A percentile compares a stretch with the other conserved stretches of the same genome.
Evolutionary conservation across 1,140 invertebrate genomes (phyloP).

Genomic region (Pogonognathellus flavescens): DNA sequence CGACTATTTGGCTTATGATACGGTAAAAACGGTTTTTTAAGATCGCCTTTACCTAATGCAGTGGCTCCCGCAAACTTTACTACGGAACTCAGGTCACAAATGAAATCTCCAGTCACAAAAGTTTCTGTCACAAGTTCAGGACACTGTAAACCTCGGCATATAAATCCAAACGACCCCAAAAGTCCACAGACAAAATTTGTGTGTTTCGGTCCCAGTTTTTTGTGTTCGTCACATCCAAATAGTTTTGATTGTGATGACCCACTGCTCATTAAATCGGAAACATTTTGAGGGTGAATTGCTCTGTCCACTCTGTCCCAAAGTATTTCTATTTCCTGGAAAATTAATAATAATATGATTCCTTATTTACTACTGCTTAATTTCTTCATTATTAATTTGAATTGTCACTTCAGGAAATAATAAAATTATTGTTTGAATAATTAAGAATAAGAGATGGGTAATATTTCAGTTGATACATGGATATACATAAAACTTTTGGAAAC

Average conservation of each 20-base stretch:
- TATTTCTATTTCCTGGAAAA: neutral
- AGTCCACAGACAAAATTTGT: slow-evolving; percentile 20
- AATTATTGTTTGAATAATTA: neutral
- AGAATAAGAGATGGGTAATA: too few species aligned
- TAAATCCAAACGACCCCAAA: slow-evolving; percentile 14
- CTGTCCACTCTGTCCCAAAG: neutral
- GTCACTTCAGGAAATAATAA: neutral
- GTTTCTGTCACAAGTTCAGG: neutral
- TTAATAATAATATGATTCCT: too few species aligned
- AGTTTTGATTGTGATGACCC: neutral
- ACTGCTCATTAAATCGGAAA: neutral
- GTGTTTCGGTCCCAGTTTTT: neutral
- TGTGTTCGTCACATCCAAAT: neutral
- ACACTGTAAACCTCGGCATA: neutral
- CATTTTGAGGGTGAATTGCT: neutral
- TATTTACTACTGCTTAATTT: too few species aligned
- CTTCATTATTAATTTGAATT: too few species aligned
- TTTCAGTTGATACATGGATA: too few species aligned
- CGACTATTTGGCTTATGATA: too few species aligned
- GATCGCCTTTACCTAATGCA: neutral
- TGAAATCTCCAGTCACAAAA: neutral
- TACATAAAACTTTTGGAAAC: too few species aligned
- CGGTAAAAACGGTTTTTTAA: neutral
- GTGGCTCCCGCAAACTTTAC: neutral
- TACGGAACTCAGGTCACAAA: neutral